A percentile compares a stretch with the other conserved stretches of the same genome.
Evolutionary conservation across 2,888 invertebrate genomes (phyloP).

Genomic region (Cerastis leucographa): DNA sequence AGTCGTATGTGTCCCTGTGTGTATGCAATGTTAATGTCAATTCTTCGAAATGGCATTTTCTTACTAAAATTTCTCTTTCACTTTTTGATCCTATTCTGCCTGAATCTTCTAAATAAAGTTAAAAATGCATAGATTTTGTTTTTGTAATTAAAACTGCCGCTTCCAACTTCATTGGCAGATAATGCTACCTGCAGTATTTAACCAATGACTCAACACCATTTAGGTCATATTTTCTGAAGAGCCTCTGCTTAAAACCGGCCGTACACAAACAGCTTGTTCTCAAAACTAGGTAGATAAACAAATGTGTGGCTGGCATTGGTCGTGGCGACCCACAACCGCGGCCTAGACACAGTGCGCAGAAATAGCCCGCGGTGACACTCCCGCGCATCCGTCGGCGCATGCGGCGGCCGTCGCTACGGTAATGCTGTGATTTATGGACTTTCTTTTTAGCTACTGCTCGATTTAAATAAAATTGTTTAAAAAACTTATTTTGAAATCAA

Average conservation of each 20-base stretch:
- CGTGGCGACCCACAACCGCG: slow-evolving; percentile 71
- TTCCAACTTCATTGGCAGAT: background rate
- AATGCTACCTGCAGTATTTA: background rate
- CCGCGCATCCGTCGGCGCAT: slow-evolving; percentile 52
- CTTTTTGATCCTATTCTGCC: background rate
- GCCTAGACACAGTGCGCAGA: slow-evolving; percentile 76
- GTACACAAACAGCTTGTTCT: slow-evolving; percentile 32
- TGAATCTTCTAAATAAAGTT: background rate
- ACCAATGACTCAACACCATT: background rate
- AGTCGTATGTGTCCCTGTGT: no score
- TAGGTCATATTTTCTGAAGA: slow-evolving; percentile 26
- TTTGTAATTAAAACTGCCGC: background rate
- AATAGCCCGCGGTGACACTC: slow-evolving; percentile 73
- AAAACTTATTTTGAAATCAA: background rate
- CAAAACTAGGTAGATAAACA: slow-evolving; percentile 64
- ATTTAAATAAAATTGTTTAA: background rate
- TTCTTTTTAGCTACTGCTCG: slow-evolving; percentile 59
- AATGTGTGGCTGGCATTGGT: slow-evolving; percentile 72
- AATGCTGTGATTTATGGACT: slow-evolving; percentile 64
- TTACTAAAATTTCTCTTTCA: background rate
- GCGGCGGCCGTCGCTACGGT: slow-evolving; percentile 33
- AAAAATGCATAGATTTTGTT: background rate
- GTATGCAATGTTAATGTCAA: background rate
- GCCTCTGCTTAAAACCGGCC: slow-evolving; percentile 32
- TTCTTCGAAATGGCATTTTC: background rate